Percentiles rank a stretch among this genome's conserved stretches.
Evolutionary conservation across 1,140 invertebrate genomes (phyloP).

Genomic region (Leptinotarsa lineolata): DNA sequence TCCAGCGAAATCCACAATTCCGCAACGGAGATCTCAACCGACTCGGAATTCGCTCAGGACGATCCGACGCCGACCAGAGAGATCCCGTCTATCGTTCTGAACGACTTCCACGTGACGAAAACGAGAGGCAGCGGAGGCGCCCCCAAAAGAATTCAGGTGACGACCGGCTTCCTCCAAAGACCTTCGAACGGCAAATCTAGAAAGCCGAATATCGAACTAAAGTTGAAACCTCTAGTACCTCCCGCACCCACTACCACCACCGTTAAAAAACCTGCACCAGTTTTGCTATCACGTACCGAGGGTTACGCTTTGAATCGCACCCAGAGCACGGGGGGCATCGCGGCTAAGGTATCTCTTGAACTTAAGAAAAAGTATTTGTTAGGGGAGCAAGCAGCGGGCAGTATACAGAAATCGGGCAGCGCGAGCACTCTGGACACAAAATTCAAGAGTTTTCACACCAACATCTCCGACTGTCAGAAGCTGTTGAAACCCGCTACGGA

Average conservation of each 20-base stretch:
- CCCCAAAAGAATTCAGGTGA: constrained; percentile 68
- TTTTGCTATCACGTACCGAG: constrained; percentile 62
- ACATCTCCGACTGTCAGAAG: constrained; percentile 88
- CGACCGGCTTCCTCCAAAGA: constrained; percentile 46
- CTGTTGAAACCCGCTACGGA: constrained; percentile 78
- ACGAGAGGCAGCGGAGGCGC: constrained; percentile 55
- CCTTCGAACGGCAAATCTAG: constrained; percentile 41
- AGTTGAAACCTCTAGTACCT: constrained; percentile 60
- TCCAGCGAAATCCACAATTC: constrained; percentile 76
- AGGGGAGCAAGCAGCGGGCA: constrained; percentile 65
- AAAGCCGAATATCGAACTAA: constrained; percentile 55
- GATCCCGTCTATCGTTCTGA: constrained; percentile 68
- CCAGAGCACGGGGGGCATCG: constrained; percentile 82
- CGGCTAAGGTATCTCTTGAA: constrained; percentile 82
- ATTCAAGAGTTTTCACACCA: constrained; percentile 79
- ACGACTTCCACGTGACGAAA: constrained; percentile 62
- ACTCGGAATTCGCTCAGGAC: constrained; percentile 87
- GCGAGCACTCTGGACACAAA: constrained; percentile 81
- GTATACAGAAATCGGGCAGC: constrained; percentile 81
- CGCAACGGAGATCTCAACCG: constrained; percentile 88
- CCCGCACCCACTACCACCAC: constrained; percentile 53
- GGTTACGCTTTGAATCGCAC: constrained; percentile 79
- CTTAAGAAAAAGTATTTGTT: constrained; percentile 83
- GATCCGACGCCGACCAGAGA: constrained; percentile 71
- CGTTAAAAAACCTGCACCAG: constrained; percentile 50